Base-by-base conservation (phyloP, 2,888 invertebrate species). In the Eilema griseolum region DNA sequence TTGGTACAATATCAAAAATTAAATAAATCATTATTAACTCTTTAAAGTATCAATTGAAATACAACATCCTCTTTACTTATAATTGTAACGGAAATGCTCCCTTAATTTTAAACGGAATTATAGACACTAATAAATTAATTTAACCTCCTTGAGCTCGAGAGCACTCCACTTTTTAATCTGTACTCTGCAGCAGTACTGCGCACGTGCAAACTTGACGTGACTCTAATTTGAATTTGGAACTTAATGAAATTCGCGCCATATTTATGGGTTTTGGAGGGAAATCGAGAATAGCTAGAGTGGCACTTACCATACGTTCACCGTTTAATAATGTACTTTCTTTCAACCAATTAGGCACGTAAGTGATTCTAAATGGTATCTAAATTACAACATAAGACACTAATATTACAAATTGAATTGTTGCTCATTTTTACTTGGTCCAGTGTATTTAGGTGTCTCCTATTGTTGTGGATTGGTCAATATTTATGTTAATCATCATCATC, bases 171-270 rank as follows among this genome's bases (percentile, higher is more conserved):
- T 85, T 83, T 85, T 83, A 85, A 86, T 87, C 83, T 85, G 85
- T 88, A 90, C 87, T 88, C 91, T 84, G 78, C 76, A 82, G 79
- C 75, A 80, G 79, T 84, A 88, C 87, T 87, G 89, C 89, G 93
- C 93, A 92, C 93, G 93, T 92, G 91, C 92, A 79, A 86, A 88
- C 89, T 90, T 93, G 89, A 92, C 92, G 92, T 90, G 93, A 92
- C 90, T 93, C 87, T 91, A 92, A 94, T 93, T 92, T 92, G 91
- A 93, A 92, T 92, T 92, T 89, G 85, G 90, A 90, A 90, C 90
- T 86, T 91, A 93, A 93, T 93, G 92, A 92, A 93, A 92, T 92
- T 90, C 89, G 90, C 90, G 88, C 92, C 92, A 92, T 93, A 93
- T 93, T 93, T 93, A 93, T 93, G 91, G 89, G 88, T 88, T 90